Evolutionary conservation across 2,113 vertebrate species (phyloP).

Genomic region (Callipepla squamata): DNA sequence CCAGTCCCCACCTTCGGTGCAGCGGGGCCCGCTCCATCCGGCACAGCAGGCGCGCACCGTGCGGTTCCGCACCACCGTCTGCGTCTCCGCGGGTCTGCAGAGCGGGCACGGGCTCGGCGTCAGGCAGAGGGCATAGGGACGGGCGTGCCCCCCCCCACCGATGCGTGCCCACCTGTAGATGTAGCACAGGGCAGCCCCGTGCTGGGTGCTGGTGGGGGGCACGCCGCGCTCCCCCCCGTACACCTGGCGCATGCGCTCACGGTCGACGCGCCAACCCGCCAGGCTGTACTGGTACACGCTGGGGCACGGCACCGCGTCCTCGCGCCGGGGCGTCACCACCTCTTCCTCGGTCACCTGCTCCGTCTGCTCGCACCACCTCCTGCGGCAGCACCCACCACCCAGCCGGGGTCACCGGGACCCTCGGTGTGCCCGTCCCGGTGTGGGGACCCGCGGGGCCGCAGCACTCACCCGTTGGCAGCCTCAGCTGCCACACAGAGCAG

Average conservation of each 20-base stretch:
- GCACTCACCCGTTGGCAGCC: constrained; percentile 73
- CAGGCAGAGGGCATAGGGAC: fast-evolving
- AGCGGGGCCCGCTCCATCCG: constrained; percentile 85
- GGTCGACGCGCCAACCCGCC: constrained; percentile 85
- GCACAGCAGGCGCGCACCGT: constrained; percentile 83
- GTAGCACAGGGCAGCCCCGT: constrained; percentile 75
- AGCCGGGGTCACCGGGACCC: fast-evolving
- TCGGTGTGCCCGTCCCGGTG: not conserved
- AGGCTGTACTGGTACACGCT: constrained; percentile 83
- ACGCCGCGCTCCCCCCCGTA: constrained; percentile 69
- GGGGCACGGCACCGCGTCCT: constrained; percentile 83
- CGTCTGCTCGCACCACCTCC: constrained; percentile 84
- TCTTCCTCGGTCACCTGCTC: constrained; percentile 75
- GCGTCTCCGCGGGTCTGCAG: constrained; percentile 78
- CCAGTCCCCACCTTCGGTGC: constrained; percentile 80
- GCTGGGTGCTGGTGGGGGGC: constrained; percentile 68
- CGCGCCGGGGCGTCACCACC: constrained; percentile 77
- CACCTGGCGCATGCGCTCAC: constrained; percentile 70
- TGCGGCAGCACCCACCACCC: not conserved
- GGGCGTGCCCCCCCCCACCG: fast-evolving
- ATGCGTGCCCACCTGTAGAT: constrained; percentile 84
- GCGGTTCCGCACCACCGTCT: constrained; percentile 73
- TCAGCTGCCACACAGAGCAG: constrained; percentile 64
- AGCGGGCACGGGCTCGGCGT: fast-evolving
- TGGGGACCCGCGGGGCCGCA: not conserved